These are phyloP conservation scores for Anableps anableps DNA, from an alignment of 2,797 vertebrate species.

Conservation along the genomic window DNA sequence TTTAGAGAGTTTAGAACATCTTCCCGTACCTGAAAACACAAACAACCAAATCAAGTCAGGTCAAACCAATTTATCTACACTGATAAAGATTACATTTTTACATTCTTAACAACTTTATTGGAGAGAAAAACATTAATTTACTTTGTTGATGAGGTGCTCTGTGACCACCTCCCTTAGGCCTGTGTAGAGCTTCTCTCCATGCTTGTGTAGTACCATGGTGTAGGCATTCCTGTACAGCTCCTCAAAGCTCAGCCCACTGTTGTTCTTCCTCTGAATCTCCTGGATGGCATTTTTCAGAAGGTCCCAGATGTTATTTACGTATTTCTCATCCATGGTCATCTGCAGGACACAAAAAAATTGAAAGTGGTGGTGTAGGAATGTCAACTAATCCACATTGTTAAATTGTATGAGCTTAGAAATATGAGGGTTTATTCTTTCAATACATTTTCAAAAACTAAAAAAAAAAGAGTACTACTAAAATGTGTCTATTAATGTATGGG, in stretches of 20 bases:
- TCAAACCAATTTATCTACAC: background rate
- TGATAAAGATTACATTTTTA: background rate
- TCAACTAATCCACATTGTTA: background rate
- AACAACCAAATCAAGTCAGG: constrained; percentile 8
- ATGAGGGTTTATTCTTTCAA: background rate
- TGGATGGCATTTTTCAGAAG: constrained; percentile 98
- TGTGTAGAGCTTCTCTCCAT: constrained; percentile 98
- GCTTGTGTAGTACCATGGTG: constrained; percentile 99
- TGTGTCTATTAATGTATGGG: too few species aligned
- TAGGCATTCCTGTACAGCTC: constrained; percentile 99
- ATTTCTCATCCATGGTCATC: constrained; percentile 99
- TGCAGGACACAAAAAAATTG: constrained; percentile 46
- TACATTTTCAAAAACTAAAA: background rate
- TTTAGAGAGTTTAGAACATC: constrained; percentile 90
- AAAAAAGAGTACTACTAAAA: background rate
- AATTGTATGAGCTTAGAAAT: background rate
- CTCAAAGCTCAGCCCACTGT: constrained; percentile 97
- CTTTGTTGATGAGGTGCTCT: constrained; percentile 99
- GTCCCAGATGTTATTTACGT: constrained; percentile 99
- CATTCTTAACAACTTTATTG: background rate
- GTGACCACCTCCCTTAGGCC: constrained; percentile 98
- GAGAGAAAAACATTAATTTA: constrained; percentile 65
- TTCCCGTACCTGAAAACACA: constrained; percentile 88
- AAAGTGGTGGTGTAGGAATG: background rate
- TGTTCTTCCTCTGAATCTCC: constrained; percentile 99